These are phyloP conservation scores for Apostichopus japonicus DNA, from an alignment of 35 echinoderm and acorn worm species.

Conservation along the genomic window DNA sequence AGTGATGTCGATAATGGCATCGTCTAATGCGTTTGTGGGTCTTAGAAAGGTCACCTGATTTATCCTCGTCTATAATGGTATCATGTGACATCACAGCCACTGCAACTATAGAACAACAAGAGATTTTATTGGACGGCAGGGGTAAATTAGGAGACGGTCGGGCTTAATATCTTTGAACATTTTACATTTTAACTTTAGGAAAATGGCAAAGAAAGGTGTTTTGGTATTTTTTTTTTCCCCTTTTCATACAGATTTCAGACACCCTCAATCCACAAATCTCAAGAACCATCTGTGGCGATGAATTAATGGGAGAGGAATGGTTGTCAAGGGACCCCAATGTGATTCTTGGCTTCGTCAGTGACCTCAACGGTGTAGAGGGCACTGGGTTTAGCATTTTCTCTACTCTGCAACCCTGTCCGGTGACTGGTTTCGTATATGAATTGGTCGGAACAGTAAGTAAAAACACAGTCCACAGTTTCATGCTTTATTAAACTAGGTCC, in stretches of 20 bases:
- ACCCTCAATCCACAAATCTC: not conserved
- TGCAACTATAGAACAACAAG: no score
- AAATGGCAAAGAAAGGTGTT: no score
- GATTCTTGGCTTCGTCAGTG: not conserved
- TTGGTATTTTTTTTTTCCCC: not conserved
- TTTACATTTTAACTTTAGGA: no score
- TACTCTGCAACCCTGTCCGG: not conserved
- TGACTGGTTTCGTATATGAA: not conserved
- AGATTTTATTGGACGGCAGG: no score
- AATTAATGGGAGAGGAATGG: slow-evolving; percentile 1
- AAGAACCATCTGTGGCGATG: slow-evolving; percentile 24
- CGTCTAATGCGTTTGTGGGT: no score
- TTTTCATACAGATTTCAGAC: slow-evolving; percentile 24
- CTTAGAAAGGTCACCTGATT: no score
- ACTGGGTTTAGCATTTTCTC: slow-evolving; percentile 17
- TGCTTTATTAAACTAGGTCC: no score
- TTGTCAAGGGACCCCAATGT: not conserved
- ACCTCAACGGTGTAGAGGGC: slow-evolving; percentile 33
- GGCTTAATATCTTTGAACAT: no score
- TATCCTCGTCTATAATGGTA: no score
- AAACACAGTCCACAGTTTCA: not conserved
- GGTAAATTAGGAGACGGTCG: no score
- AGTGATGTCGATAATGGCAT: no score
- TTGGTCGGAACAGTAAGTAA: not conserved
- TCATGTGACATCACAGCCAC: no score